These are phyloP conservation scores for Contarinia nasturtii DNA, from an alignment of 1,140 invertebrate species.

Conservation along the genomic window DNA sequence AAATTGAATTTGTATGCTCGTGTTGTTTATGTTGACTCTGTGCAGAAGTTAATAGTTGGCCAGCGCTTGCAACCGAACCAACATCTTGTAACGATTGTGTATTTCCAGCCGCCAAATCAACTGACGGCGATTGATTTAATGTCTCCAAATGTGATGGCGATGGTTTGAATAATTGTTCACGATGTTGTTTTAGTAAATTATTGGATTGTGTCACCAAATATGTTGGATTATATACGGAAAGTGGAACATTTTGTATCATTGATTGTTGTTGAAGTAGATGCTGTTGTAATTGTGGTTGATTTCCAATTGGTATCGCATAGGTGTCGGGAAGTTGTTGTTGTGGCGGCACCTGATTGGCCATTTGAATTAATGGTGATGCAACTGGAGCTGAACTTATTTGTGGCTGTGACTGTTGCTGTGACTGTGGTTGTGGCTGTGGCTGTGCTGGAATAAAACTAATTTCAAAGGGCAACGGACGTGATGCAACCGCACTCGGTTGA, in stretches of 20 bases:
- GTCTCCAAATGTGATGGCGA: conserved; percentile 13
- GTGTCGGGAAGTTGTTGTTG: conserved; percentile 5
- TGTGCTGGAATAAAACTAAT: conserved; percentile 6
- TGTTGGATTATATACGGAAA: conserved; percentile 22
- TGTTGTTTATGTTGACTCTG: conserved; percentile 8
- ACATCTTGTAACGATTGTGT: not conserved
- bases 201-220: conserved; percentile 23
- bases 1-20: too few species aligned
- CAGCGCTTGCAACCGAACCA: conserved; percentile 17
- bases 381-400: conserved; percentile 4
- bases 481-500: conserved; percentile 22
- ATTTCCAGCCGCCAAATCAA: too few species aligned
- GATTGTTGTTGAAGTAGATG: conserved; percentile 7
- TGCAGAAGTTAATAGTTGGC: conserved; percentile 20
- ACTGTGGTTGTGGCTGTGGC: conserved; percentile 6
- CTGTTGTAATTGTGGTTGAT: conserved; percentile 5
- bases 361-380: conserved; percentile 4
- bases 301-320: conserved; percentile 5
- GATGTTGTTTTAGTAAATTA: conserved; percentile 18
- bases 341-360: conserved; percentile 16
- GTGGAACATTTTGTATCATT: conserved; percentile 6
- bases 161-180: conserved; percentile 21
- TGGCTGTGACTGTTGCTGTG: conserved; percentile 10
- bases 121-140: not conserved
- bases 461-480: conserved; percentile 11